Base-by-base conservation (phyloP, 2,113 vertebrate species). In the Cromileptes altivelis region DNA sequence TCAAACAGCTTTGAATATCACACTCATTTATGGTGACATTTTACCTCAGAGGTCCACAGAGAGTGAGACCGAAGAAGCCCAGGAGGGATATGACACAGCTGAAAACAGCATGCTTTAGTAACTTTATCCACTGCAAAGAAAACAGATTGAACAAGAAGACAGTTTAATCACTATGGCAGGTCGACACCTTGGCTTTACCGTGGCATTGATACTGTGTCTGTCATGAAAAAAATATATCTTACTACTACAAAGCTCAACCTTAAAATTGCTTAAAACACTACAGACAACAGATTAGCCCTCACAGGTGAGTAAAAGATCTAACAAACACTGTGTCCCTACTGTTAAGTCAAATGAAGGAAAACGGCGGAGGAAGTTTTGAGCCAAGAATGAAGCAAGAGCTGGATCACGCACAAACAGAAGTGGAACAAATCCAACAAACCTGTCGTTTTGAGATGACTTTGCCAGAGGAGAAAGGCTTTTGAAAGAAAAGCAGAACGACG, bases 41-140 rank as follows among this genome's bases (percentile, higher is more conserved):
- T 82, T 98, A 99, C 98, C 98, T 99, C 79, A 99, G 91, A 82
- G 98, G 98, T 93, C 98, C 98, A 94, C 98, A 99, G 71, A 99
- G 97, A 19, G 98, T 99, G 25, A 99, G 96, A 84, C 98, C 98
- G 92, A 99, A 99, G 95, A 99, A 99, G 85, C 98, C 98, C 87
- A 99, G 92, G 17, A 99, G 97, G 68, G 97, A 98, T 85, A 99
- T 97, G 85, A 99, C 89, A 78, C 97, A 99, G 86, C 97, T 97
- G 91, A 97, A 96, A 87, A 99, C 79, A 19, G 97, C 96, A 92
- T 99, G 98, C 88, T 99, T 99, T 75, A 97, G 91, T 93, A 99
- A 96, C 94, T 95, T 99, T 92, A 99, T 97, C 98, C 98, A 99
- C 98, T 99, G 81, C 42, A 94, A 96, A 89, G 81, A 67, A 94